Evolutionary conservation across 2,888 invertebrate species (phyloP).

Genomic region (Oxytorus armatus): DNA sequence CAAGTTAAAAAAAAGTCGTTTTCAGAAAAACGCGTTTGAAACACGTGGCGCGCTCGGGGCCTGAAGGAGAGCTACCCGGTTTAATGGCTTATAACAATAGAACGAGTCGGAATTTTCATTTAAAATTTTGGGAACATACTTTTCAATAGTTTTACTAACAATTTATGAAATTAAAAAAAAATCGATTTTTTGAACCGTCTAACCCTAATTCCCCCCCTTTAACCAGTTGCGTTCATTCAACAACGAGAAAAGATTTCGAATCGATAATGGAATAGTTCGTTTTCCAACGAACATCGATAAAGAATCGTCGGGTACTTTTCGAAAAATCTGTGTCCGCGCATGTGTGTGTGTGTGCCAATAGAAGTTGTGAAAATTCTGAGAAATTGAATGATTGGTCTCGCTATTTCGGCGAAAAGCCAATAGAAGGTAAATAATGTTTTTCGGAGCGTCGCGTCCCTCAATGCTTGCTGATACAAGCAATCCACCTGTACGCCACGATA

Average conservation of each 20-base stretch:
- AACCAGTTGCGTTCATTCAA: not conserved
- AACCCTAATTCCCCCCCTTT: not conserved
- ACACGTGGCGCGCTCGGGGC: no score
- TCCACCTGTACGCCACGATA: not conserved
- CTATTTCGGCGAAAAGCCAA: not conserved
- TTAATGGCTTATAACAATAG: no score
- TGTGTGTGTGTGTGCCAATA: slow-evolving; percentile 11
- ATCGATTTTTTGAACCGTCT: no score
- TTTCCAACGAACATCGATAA: slow-evolving; percentile 1
- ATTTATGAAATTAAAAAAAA: no score
- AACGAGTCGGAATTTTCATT: no score
- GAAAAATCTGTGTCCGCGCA: no score
- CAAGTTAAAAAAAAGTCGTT: no score
- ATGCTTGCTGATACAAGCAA: not conserved
- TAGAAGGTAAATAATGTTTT: slow-evolving; percentile 14
- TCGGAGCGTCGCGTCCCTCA: slow-evolving; percentile 3
- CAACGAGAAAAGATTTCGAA: not conserved
- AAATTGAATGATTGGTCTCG: slow-evolving; percentile 27
- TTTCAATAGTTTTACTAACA: no score
- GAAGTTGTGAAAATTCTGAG: slow-evolving; percentile 6
- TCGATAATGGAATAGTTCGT: not conserved
- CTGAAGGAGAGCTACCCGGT: no score
- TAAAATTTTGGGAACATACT: no score
- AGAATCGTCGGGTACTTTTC: not conserved
- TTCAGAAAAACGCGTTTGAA: no score